Evolutionary conservation across 2,113 vertebrate genomes (phyloP).

Genomic region (Callipepla californica): DNA sequence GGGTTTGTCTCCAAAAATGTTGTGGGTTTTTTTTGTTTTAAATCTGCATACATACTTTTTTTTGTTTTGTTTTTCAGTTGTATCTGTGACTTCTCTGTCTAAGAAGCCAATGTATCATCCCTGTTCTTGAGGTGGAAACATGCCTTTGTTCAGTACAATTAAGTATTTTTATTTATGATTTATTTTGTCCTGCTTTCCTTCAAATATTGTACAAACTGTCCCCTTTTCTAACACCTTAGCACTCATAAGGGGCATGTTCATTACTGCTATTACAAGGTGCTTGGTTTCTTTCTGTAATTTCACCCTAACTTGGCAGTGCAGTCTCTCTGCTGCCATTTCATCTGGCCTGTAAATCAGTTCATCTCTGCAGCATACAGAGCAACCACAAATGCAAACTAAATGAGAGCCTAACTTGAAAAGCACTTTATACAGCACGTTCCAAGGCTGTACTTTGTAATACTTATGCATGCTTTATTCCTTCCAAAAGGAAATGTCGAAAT

Average conservation of each 20-base stretch:
- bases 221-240: not conserved
- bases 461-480: not conserved
- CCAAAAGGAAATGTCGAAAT: not conserved
- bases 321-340: not conserved
- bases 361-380: not conserved
- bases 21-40: not conserved
- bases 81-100: not conserved
- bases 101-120: not conserved
- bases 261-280: not conserved
- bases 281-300: constrained; percentile 27
- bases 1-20: not conserved
- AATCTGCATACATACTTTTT: not conserved
- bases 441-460: not conserved
- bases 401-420: not conserved
- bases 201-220: not conserved
- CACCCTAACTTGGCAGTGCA: not conserved
- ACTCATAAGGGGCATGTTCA: not conserved
- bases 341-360: constrained; percentile 22
- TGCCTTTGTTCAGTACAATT: not conserved
- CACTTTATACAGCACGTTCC: not conserved
- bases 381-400: not conserved
- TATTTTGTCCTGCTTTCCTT: not conserved
- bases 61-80: not conserved
- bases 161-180: not conserved
- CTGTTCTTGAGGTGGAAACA: not conserved